Evolutionary conservation across 1,140 invertebrate genomes (phyloP), one percentile per base, ranked within the genome.

Genomic region (Zophobas atratus): DNA sequence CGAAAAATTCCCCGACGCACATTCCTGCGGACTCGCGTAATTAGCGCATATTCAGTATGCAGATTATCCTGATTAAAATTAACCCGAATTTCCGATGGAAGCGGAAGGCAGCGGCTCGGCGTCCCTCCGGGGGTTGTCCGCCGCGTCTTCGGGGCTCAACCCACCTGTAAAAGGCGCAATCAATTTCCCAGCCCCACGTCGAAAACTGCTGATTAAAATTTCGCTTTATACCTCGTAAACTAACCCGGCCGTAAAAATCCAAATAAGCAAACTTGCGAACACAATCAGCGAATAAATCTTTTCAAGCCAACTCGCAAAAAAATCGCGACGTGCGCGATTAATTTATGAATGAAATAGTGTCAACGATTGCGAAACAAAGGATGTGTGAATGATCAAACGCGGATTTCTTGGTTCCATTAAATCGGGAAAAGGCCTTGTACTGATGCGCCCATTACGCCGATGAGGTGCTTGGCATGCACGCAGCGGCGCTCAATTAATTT

Each of bases 381-480:
- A 20, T 20, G 20, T 20, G 20, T 20, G 20, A 20, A 20, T 20
- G 20, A 20, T 20, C 20, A 20, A 20, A 20, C 20, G 20, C 20
- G 20, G 20, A 20, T 20, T 20, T 20, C 20, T 20, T 20, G 20
- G 20, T 20, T 20, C 20, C 20, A 20, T 20, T 20, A 20, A 20
- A 20, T 20, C 20, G 20, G 20, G 20, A 20, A 20, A 20, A 20
- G 20, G 20, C 20, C 20, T 20, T 20, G 20, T 20, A 20, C 20
- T 20, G 20, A 20, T 20, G 20, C 20, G 20, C 20, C 20, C 20
- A 20, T 20, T 20, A 20, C 20, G 20, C 20, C 20, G 20, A 67
- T 67, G 60, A 67, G 60, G 60, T 67, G 60, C 60, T 67, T 67
- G 60, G 60, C 60, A 67, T 67, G 60, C 60, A 67, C 39, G 38